These are phyloP conservation scores for Antitype chi DNA, from an alignment of 2,888 invertebrate genomes.

Conservation along the genomic window DNA sequence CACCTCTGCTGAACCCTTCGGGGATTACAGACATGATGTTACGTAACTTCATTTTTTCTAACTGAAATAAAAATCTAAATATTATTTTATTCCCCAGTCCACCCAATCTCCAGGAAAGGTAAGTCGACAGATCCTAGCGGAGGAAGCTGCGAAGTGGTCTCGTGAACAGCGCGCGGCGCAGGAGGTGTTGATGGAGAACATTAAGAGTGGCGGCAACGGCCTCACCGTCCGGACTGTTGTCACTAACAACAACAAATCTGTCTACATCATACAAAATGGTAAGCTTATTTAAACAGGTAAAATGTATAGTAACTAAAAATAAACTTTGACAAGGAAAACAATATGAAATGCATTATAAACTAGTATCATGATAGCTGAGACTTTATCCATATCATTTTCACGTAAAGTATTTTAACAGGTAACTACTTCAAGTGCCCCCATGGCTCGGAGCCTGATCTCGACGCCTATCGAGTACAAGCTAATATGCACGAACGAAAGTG, in stretches of 20 bases:
- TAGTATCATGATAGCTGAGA: neutral
- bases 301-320: neutral
- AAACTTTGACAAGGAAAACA: neutral
- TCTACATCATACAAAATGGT: conserved; percentile 87
- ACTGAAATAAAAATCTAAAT: neutral
- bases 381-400: neutral
- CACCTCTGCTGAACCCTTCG: neutral
- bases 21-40: neutral
- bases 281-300: conserved; percentile 38
- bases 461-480: conserved; percentile 84
- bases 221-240: conserved; percentile 85
- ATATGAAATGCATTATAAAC: neutral
- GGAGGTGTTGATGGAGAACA: conserved; percentile 88
- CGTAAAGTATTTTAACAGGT: conserved; percentile 70
- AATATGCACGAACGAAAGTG: conserved; percentile 88
- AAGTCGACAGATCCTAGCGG: conserved; percentile 86
- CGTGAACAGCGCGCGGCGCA: conserved; percentile 86
- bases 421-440: conserved; percentile 85
- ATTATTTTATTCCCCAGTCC: conserved; percentile 73
- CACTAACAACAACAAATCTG: conserved; percentile 76
- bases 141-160: conserved; percentile 88
- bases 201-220: conserved; percentile 87
- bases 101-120: conserved; percentile 86
- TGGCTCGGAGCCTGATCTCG: conserved; percentile 85
- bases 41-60: neutral